Percentiles rank a stretch among this genome's conserved stretches.
These are phyloP conservation scores for Cheirogaleus medius DNA, from an alignment of 2,113 vertebrate species.

Conservation along the genomic window DNA sequence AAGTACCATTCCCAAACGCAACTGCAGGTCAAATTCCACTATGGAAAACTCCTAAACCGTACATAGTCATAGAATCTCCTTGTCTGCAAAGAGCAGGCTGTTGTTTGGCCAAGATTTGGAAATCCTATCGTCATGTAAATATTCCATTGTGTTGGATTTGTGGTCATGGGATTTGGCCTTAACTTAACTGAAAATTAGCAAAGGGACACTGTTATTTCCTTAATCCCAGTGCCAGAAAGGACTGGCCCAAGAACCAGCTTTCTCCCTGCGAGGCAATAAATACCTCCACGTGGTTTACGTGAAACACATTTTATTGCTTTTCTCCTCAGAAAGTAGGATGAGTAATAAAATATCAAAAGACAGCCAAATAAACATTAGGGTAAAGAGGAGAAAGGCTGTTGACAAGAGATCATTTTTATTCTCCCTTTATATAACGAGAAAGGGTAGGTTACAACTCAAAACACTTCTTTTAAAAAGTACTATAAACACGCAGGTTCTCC, in stretches of 20 bases:
- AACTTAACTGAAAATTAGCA: constrained; percentile 30
- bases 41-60: not conserved
- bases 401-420: constrained; percentile 2
- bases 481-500: not conserved
- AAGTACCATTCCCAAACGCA: not conserved
- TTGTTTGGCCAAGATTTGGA: not conserved
- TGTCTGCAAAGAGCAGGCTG: not conserved
- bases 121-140: not conserved
- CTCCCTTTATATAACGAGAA: constrained; percentile 1
- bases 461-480: not conserved
- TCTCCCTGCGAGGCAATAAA: constrained; percentile 61
- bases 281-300: not conserved
- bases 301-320: not conserved
- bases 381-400: not conserved
- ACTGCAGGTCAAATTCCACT: constrained; percentile 17
- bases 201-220: constrained; percentile 31
- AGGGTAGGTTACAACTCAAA: not conserved
- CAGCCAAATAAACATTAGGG: constrained; percentile 31
- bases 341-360: constrained; percentile 56
- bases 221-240: not conserved
- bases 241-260: not conserved
- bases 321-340: constrained; percentile 14
- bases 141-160: constrained; percentile 6
- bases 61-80: not conserved
- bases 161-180: constrained; percentile 15